Conservation (phyloP, 2,113 vertebrate genomes). For the Galbula dea region DNA sequence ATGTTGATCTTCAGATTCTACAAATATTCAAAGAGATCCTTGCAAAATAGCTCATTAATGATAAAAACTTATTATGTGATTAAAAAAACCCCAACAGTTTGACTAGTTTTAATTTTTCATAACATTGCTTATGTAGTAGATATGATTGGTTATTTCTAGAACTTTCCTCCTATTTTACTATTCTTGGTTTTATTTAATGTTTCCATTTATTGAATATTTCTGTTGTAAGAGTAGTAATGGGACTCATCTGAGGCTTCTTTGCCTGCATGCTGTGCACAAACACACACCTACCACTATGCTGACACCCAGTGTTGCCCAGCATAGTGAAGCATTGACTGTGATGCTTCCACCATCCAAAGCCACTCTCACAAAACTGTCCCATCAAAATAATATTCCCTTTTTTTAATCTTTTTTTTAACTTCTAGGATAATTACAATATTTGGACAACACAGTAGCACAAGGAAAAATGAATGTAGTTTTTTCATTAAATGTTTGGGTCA, state of each 20-base stretch:
- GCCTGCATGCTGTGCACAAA: not conserved
- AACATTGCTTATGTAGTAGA: not conserved
- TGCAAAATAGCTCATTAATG: conserved; percentile 59
- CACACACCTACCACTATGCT: not conserved
- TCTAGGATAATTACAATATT: not conserved
- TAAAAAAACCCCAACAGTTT: not conserved
- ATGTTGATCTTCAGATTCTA: conserved; percentile 50
- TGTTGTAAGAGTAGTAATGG: not conserved
- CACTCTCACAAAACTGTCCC: not conserved
- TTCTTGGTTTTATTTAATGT: not conserved
- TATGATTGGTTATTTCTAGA: not conserved
- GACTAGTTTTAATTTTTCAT: not conserved
- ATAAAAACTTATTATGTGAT: conserved; percentile 28
- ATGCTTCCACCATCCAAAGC: not conserved
- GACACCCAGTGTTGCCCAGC: not conserved
- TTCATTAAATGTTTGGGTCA: not conserved
- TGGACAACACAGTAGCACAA: not conserved
- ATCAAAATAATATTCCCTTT: not conserved
- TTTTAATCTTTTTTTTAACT: not conserved
- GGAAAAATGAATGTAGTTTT: not conserved
- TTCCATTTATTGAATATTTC: not conserved
- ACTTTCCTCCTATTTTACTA: not conserved
- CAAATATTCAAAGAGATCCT: conserved; percentile 41
- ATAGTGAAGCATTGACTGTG: not conserved
- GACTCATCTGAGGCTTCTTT: not conserved